Conservation (phyloP, 1,140 invertebrate species). For the Ganaspis sp. region DNA sequence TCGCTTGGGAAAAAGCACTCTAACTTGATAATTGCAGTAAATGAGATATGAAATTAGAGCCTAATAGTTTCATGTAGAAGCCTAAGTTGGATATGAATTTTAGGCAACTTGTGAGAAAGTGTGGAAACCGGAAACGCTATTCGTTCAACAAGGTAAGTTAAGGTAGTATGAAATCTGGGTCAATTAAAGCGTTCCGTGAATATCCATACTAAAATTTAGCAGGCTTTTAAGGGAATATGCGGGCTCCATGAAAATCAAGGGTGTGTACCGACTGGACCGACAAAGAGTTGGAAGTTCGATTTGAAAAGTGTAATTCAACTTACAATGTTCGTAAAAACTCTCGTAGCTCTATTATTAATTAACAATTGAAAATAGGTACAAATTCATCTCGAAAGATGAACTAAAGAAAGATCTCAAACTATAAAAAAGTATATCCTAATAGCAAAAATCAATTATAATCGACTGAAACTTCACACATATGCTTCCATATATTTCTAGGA, state of each 20-base stretch:
- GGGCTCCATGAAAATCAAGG: neutral
- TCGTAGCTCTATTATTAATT: neutral
- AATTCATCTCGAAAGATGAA: too few species aligned
- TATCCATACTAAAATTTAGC: constrained; percentile 4
- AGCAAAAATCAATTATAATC: too few species aligned
- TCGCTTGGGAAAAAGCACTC: neutral
- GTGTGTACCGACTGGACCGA: neutral
- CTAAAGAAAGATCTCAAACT: too few species aligned
- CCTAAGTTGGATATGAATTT: neutral
- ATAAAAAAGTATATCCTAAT: too few species aligned
- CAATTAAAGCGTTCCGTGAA: constrained; percentile 3
- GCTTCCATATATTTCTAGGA: too few species aligned
- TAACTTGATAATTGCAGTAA: neutral
- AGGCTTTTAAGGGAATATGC: neutral
- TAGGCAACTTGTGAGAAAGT: constrained; percentile 4
- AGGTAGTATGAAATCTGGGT: constrained; percentile 6
- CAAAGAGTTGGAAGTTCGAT: neutral
- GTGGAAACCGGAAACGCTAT: constrained; percentile 15
- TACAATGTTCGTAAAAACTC: neutral
- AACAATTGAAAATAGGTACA: too few species aligned
- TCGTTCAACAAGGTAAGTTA: neutral
- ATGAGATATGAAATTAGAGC: neutral
- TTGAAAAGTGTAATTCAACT: neutral
- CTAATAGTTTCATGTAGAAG: neutral
- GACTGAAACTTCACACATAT: too few species aligned